Percentiles rank a stretch among this genome's conserved stretches.
Evolutionary conservation across 1,140 invertebrate species (phyloP).

Genomic region (Anthonomus grandis): DNA sequence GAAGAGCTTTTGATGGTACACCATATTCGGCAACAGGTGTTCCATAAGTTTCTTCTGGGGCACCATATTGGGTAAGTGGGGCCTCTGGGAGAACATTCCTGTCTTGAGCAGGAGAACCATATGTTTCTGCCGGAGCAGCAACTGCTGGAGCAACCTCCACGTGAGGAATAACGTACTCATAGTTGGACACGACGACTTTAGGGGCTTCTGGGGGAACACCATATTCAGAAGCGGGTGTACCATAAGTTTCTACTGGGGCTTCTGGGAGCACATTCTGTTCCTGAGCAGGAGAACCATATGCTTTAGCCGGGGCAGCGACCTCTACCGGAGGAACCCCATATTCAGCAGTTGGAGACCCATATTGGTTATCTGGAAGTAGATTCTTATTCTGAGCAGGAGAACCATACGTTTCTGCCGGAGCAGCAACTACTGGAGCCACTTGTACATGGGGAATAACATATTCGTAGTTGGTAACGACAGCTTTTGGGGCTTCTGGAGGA

Average conservation of each 20-base stretch:
- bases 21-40: not conserved
- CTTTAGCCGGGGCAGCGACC: no score
- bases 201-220: conserved; percentile 1
- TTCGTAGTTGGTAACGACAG: conserved; percentile 1
- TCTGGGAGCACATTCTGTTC: no score
- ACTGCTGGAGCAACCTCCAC: not conserved
- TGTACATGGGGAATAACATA: conserved; percentile 11
- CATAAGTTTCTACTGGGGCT: no score
- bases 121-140: not conserved
- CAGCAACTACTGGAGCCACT: no score
- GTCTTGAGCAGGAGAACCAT: conserved; percentile 5
- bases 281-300: no score
- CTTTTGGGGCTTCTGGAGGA: not conserved
- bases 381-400: conserved; percentile 5
- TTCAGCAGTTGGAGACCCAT: conserved; percentile 8
- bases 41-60: conserved; percentile 5
- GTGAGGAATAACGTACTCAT: conserved; percentile 8
- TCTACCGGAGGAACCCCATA: conserved; percentile 1
- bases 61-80: conserved; percentile 4
- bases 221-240: conserved; percentile 5
- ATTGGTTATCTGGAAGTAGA: no score
- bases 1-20: not conserved
- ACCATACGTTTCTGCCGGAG: conserved; percentile 7
- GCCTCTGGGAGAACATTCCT: no score
- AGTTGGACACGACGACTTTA: not conserved